Percentiles rank a stretch among this genome's conserved stretches.
These are phyloP conservation scores for Sinopyrophorus schimmeli DNA, from an alignment of 2,888 invertebrate species.

Conservation along the genomic window DNA sequence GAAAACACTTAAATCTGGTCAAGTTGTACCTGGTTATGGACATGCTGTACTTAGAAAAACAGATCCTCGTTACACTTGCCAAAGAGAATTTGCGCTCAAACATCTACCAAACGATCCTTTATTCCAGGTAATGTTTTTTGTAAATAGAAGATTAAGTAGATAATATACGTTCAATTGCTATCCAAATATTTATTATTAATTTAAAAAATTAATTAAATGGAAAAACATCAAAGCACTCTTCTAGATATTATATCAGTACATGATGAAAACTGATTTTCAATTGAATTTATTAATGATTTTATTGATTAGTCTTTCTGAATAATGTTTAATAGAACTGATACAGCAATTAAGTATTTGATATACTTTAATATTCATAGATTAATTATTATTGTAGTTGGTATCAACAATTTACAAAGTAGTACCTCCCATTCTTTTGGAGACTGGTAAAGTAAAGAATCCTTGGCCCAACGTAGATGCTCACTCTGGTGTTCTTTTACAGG, in stretches of 20 bases:
- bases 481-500: slow-evolving; percentile 90
- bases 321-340: too few relatives aligned
- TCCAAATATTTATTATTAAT: too few relatives aligned
- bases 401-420: slow-evolving; percentile 90
- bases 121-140: slow-evolving; percentile 71
- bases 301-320: slow-evolving; percentile 28
- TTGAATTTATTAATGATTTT: slow-evolving; percentile 16
- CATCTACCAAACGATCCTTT: slow-evolving; percentile 89
- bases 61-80: slow-evolving; percentile 89
- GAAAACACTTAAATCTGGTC: slow-evolving; percentile 94
- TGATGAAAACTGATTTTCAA: slow-evolving; percentile 23
- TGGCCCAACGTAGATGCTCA: slow-evolving; percentile 99
- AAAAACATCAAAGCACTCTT: neutral
- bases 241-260: neutral
- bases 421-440: slow-evolving; percentile 87
- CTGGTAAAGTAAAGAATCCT: slow-evolving; percentile 96
- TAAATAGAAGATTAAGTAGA: too few relatives aligned
- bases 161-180: too few relatives aligned
- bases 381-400: slow-evolving; percentile 77
- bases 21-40: slow-evolving; percentile 97
- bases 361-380: too few relatives aligned
- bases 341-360: too few relatives aligned
- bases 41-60: slow-evolving; percentile 96
- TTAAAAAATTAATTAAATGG: too few relatives aligned
- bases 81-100: slow-evolving; percentile 91